Evolutionary conservation across 1,140 invertebrate genomes (phyloP), one percentile per base, ranked within the genome.

Genomic region (Lasioglossum albipes): DNA sequence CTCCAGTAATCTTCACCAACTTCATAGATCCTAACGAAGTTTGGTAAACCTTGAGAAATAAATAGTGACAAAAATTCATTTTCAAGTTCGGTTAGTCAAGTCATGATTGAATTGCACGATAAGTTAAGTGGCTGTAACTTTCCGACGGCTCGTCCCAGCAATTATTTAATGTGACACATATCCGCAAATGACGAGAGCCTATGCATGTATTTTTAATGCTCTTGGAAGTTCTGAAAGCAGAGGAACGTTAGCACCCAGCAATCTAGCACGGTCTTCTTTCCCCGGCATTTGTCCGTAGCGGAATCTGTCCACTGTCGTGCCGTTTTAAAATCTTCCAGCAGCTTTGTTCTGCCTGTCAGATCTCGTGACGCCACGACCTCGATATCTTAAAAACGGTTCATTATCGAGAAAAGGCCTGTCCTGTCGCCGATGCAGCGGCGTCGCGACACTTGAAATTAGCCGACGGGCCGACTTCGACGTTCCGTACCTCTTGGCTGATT

Each of bases 341-440:
- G 70, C 83, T 86, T 86, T 86, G 83, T 86, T 86, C 84, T 27
- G 79, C 83, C 67, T 85, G 83, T 86, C 84, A 71, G 54, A 54
- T 84, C 74, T 42, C 72, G 67, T 59, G 70, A 54, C 52, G 52
- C 52, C 13, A 82, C 75, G 84, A 86, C 84, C 84, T 82, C 79
- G 75, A 86, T 86, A 85, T 82, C 79, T 86, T 85, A 85, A 85
- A 86, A 85, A 86, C 68, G 79, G 75, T 85, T 85, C 79, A 86
- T 85, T 86, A 86, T 85, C 84, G 83, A 78, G 66, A 62, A 85
- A 70, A 81, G 52, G 69, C 52, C 70, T 84, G 83, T 49, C 74
- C 57, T 45, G 45, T 70, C 52, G 57, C 16, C 45, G 67, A 71
- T 74, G 66, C 49, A 31, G 68, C 42, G 59, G 12, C 73, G 73